Base-by-base conservation (phyloP, 2,797 vertebrate genomes). In the Sebastes kiyomatsui region DNA sequence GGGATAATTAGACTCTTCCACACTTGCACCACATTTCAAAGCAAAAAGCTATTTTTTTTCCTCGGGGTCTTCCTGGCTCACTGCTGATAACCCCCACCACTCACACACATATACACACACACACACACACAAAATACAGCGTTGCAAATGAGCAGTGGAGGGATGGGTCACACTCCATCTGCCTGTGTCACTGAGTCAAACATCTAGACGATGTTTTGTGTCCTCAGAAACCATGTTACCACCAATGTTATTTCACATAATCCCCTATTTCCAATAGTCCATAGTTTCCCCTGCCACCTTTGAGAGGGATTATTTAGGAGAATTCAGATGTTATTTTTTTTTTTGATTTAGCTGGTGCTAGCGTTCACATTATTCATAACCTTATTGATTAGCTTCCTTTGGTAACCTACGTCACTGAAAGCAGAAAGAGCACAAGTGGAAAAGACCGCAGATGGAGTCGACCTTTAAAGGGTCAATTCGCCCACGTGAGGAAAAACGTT, bases 1-100 rank as follows among this genome's bases (percentile, higher is more conserved):
- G 87, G 79, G 70, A 81, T 86, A 80, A 84, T 88, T 84, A 90
- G 27, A 77, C 76, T 62, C 32, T 75, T 67, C 64, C 71, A 83
- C 80, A 75, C 61, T 79, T 23, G 7, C 82, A 80, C 42, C 68
- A 75, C 60, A 75, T 87, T 87, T 90, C 75, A 84, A 86, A 90
- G 69, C 75, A 78, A 73, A 71, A 82, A 77, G 54, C 67, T 4
- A 23, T 55, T 72, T 69, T 64, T 54, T 76, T 23, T 33, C 80
- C 73, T 66, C 67, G 7, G 85, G 85, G 78, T 82, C 69, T 79
- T 78, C 65, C 79, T 88, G 85, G 55, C 72, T 77, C 28, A 35
- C 76, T 80, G 62, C 79, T 81, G 84, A 88, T 81, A 88, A 81
- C 71, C 61, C 72, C 28, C 42, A 65, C 61, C 18, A 76, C 65